Evolutionary conservation across 2,113 vertebrate species (phyloP).

Genomic region (Centropus unirufus): DNA sequence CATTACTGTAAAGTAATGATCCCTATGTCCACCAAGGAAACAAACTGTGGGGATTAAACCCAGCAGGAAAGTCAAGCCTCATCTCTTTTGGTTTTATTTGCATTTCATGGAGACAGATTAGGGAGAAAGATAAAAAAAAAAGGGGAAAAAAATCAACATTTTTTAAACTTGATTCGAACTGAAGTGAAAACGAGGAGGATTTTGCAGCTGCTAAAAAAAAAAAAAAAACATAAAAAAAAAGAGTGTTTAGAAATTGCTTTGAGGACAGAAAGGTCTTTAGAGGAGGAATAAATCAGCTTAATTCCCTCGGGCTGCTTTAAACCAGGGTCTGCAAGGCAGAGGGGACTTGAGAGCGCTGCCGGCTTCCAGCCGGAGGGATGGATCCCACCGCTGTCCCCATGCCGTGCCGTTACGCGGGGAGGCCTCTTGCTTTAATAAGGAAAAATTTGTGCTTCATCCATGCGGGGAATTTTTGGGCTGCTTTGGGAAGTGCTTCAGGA

Average conservation of each 20-base stretch:
- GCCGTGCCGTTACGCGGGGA: rapidly evolving
- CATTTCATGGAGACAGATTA: not conserved
- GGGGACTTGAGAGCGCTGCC: not conserved
- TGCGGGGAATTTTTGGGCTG: not conserved
- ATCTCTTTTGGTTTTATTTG: not conserved
- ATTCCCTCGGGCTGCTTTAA: not conserved
- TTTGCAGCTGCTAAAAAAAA: not conserved
- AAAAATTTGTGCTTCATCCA: not conserved
- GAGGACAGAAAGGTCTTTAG: rapidly evolving
- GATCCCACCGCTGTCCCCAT: not conserved
- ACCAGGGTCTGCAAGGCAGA: not conserved
- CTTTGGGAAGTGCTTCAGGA: not conserved
- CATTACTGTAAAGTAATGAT: not conserved
- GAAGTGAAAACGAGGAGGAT: rapidly evolving
- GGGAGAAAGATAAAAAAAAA: not conserved
- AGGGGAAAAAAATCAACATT: rapidly evolving
- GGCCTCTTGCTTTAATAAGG: not conserved
- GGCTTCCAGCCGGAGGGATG: not conserved
- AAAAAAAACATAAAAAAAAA: not conserved
- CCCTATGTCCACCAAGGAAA: not conserved
- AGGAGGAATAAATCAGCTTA: not conserved
- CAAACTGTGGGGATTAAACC: not conserved
- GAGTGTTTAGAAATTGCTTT: not conserved
- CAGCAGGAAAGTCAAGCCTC: not conserved
- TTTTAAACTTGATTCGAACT: not conserved